These are phyloP conservation scores for Siniperca undulata DNA, from an alignment of 2,797 vertebrate genomes.

Conservation along the genomic window DNA sequence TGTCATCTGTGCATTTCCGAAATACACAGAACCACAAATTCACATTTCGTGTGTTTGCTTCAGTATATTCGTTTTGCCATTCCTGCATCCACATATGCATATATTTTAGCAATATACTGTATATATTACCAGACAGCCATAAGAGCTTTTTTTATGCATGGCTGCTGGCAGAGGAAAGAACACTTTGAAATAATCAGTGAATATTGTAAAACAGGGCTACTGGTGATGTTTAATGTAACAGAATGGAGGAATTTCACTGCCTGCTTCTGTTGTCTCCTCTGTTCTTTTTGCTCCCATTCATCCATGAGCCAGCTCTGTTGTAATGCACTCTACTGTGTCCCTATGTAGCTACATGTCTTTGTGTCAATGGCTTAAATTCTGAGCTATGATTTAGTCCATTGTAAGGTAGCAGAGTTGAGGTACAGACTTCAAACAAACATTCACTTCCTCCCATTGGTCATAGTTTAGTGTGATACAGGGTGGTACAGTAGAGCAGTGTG, in stretches of 20 bases:
- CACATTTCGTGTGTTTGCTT: constrained; percentile 75
- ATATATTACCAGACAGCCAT: constrained; percentile 66
- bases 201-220: constrained; percentile 77
- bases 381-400: constrained; percentile 54
- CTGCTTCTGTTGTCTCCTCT: constrained; percentile 60
- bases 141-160: constrained; percentile 70
- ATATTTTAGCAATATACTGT: constrained; percentile 63
- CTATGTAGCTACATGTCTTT: constrained; percentile 38
- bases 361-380: constrained; percentile 40
- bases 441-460: constrained; percentile 29
- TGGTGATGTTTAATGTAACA: constrained; percentile 68
- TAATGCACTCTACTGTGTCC: constrained; percentile 30
- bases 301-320: constrained; percentile 49
- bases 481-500: constrained; percentile 51
- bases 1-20: constrained; percentile 85
- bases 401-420: constrained; percentile 66
- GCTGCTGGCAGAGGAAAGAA: constrained; percentile 56
- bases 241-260: constrained; percentile 68
- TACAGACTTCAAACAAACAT: constrained; percentile 40
- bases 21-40: constrained; percentile 80
- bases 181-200: constrained; percentile 63
- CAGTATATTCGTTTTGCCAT: constrained; percentile 74
- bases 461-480: constrained; percentile 36
- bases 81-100: constrained; percentile 62
- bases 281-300: constrained; percentile 56